Conservation (phyloP, 2,113 vertebrate species). For the Megaptera novaeangliae region DNA sequence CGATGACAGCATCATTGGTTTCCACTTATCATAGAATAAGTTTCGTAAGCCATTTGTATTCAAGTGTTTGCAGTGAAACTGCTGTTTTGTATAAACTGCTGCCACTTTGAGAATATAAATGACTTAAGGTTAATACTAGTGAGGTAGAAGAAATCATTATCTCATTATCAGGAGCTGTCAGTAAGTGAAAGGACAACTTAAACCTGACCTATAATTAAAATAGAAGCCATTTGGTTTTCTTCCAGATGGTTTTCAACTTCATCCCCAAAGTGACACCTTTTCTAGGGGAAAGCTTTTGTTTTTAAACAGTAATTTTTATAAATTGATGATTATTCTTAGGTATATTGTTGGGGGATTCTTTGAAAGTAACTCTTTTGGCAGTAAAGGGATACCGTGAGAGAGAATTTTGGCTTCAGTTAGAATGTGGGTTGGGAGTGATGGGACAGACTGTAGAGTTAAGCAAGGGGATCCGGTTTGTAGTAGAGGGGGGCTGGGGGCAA, state of each 20-base stretch:
- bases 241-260: not conserved
- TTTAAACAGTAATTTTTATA: constrained; percentile 2
- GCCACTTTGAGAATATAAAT: constrained; percentile 55
- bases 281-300: not conserved
- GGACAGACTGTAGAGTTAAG: not conserved
- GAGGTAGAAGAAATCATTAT: constrained; percentile 58
- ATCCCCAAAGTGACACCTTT: not conserved
- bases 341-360: not conserved
- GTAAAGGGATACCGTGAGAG: not conserved
- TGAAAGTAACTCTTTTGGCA: not conserved
- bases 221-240: constrained; percentile 30
- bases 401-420: not conserved
- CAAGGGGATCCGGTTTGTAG: not conserved
- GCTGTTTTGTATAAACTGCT: constrained; percentile 57
- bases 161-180: constrained; percentile 55
- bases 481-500: not conserved
- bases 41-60: constrained; percentile 48
- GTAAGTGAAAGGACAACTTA: not conserved
- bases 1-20: not conserved
- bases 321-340: not conserved
- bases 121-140: constrained; percentile 48
- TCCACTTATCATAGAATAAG: constrained; percentile 48
- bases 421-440: not conserved
- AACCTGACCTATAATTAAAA: constrained; percentile 41
- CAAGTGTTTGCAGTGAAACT: constrained; percentile 41